Evolutionary conservation across 37 sponge, comb jelly and placozoan genomes (phyloP), one percentile per base, ranked within the genome.

Genomic region (Ephydatia muelleri): DNA sequence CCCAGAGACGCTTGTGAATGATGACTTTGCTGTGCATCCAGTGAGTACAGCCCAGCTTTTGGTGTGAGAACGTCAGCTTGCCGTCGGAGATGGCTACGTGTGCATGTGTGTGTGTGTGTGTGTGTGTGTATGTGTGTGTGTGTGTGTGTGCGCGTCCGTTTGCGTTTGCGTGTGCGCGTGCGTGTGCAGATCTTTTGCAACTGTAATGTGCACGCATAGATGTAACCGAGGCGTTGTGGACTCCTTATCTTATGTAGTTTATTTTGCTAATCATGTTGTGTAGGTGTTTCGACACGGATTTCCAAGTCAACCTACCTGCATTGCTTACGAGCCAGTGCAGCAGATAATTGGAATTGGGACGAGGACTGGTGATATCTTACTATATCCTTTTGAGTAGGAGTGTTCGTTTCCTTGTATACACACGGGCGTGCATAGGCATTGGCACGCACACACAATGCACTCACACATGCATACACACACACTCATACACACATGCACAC

Each of bases 271-370:
- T 38, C 76, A 14, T 82, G n/a, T 0, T 73, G 31, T 43, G 0
- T 79, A 94, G 94, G 90, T 88, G 0, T 85, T 92, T 66, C 82
- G 84, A 16, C 90, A 91, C 87, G 95, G 95, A 1, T 84, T 95
- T 31, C 92, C 95, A 2, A 84, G 82, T 35, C 84, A 91, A 43
- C 90, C 95, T 2, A 89, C 90, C 57, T 86, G 92, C 38, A 37
- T 95, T 66, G 92, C 90, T 6, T 84, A 89, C 43, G 90, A 92
- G 65, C 76, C 88, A 28, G 80, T 87, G 29, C 92, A 92, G 73
- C 67, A 88, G 77, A 38, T 95, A 34, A 39, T 91, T 13, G 95
- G 92, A 26, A 87, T 95, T 85, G 95, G 92, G 29, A 87, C 88
- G 64, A 66, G 82, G 70, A 30, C 38, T 78, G 95, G 95, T 80